Evolutionary conservation across 2,888 invertebrate species (phyloP).

Genomic region (Pyralis farinalis): DNA sequence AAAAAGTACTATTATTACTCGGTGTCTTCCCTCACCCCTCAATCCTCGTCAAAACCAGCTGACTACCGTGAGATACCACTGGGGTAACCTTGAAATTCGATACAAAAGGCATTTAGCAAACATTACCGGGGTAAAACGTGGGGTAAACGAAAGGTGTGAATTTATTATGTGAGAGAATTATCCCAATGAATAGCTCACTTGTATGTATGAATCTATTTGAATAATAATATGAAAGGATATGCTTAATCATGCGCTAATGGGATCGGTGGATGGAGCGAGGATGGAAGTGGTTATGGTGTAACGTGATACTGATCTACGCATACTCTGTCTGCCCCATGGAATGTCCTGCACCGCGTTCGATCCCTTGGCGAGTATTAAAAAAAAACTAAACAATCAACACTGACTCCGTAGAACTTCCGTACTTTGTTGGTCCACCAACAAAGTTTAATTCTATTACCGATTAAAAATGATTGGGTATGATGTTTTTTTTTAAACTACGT

Average conservation of each 20-base stretch:
- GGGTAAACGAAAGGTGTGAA: constrained; percentile 4
- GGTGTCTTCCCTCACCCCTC: not conserved
- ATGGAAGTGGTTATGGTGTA: constrained; percentile 1
- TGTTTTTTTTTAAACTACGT: too few relatives aligned
- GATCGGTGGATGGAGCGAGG: not conserved
- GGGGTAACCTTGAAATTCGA: constrained; percentile 6
- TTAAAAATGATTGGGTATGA: too few relatives aligned
- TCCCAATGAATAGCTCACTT: not conserved
- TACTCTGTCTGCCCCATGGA: not conserved
- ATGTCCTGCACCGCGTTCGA: too few relatives aligned
- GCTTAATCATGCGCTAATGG: constrained; percentile 8
- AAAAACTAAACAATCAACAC: too few relatives aligned
- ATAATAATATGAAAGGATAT: constrained; percentile 6
- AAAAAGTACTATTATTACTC: too few relatives aligned
- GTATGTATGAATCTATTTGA: constrained; percentile 5
- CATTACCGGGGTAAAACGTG: not conserved
- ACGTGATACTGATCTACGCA: not conserved
- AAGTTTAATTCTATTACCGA: too few relatives aligned
- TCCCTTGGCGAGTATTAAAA: too few relatives aligned
- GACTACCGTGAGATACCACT: constrained; percentile 7
- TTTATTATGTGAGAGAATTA: constrained; percentile 1
- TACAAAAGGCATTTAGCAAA: constrained; percentile 10
- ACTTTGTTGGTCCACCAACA: too few relatives aligned
- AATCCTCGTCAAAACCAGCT: constrained; percentile 5
- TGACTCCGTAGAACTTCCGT: too few relatives aligned